Percentiles rank a stretch among this genome's conserved stretches.
Conservation (phyloP, 2,888 invertebrate genomes). For the Linyphia triangularis region DNA sequence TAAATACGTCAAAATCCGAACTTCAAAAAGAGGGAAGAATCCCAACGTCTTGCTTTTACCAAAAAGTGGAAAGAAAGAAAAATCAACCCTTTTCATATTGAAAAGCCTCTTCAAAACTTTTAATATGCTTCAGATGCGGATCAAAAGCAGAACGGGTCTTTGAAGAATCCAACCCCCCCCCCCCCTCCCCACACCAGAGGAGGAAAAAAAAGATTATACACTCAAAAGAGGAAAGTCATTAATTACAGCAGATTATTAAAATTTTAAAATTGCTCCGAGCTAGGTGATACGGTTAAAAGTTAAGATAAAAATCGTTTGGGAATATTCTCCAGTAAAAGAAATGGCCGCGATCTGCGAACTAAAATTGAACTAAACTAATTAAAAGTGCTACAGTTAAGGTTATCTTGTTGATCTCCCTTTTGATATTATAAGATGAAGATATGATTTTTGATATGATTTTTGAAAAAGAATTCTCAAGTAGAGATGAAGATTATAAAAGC, state of each 20-base stretch:
- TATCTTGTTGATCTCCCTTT: conserved; percentile 45
- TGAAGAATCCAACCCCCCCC: not conserved
- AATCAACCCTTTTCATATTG: not conserved
- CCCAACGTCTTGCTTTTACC: not conserved
- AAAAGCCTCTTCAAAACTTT: not conserved
- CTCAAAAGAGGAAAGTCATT: conserved; percentile 48
- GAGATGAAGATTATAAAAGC: no score
- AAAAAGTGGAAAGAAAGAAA: not conserved
- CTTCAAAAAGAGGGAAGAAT: not conserved
- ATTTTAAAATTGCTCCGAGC: conserved; percentile 32
- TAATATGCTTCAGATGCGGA: conserved; percentile 23
- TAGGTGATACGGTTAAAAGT: conserved; percentile 13
- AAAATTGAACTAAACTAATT: conserved; percentile 70
- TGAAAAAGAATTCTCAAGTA: no score
- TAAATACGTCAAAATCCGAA: not conserved
- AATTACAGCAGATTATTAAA: conserved; percentile 72
- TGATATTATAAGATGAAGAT: conserved; percentile 6
- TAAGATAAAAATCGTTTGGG: conserved; percentile 39
- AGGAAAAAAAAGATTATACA: conserved; percentile 36
- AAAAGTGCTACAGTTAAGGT: conserved; percentile 44
- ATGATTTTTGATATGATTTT: not conserved
- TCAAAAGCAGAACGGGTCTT: conserved; percentile 37
- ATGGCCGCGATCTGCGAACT: conserved; percentile 7
- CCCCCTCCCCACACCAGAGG: no score
- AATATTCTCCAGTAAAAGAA: not conserved